Evolutionary conservation across 2,797 vertebrate genomes (phyloP), one percentile per base, ranked within the genome.

Genomic region (Choloepus didactylus): DNA sequence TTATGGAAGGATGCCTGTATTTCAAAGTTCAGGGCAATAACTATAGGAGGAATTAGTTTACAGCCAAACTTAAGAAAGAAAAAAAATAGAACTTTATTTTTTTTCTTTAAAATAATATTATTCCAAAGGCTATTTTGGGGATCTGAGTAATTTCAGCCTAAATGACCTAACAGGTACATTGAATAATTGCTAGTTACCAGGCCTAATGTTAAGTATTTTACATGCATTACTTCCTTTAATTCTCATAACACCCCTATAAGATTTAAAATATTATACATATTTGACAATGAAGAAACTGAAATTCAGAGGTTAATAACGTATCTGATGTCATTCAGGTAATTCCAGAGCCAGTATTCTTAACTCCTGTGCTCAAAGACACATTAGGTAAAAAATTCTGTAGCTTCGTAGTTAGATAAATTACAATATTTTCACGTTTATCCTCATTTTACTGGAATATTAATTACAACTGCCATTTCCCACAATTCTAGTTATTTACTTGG

Each of bases 401-500:
- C 27, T 88, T 85, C 14, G 19, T 59, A 44, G 6, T 23, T 95
- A 85, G 6, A n/a, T 77, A 80, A 87, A 6, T 81, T 35, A 75
- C 5, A 86, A 66, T 1, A 87, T 60, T 87, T 93, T 16, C 35
- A 35, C 41, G 35, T 75, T 94, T 60, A 87, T 83, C 14, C 3
- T 94, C 79, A 44, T 1, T 6, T 91, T 62, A 73, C 60, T 82
- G 31, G 3, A 86, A 60, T 91, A 29, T 29, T 66, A 66, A 70
- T 66, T 83, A 79, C 9, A 89, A 23, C 4, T 64, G 25, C 6
- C 54, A 54, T 89, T 93, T 93, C 8, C 38, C 16, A 56, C 35
- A 9, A 79, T 56, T 94, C 25, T 85, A 75, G 19, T 77, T 69
- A 62, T 94, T 94, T 80, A 82, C 3, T 35, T 87, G 15, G 67